Percentiles rank a stretch among this genome's conserved stretches.
phyloP scores from a whole-genome alignment of 2,888 invertebrate species.

The Nematopogon swammerdamellus region DNA sequence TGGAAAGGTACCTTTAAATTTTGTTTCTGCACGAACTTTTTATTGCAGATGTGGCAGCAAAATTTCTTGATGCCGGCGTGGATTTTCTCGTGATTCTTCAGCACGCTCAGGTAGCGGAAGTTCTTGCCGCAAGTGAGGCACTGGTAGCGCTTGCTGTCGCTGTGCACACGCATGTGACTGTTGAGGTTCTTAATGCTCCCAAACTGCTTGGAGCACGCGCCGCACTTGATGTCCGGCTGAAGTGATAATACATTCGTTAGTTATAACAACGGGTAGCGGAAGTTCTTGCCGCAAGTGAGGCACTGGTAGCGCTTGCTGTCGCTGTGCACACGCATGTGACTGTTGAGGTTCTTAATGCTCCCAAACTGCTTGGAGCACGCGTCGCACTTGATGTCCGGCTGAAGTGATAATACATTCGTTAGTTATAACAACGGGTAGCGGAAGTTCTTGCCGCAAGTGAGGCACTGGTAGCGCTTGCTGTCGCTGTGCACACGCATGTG shows the following conservation, averaged over 20 bases:
- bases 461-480: constrained; percentile 26
- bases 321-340: constrained; percentile 29
- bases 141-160: constrained; percentile 21
- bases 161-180: constrained; percentile 30
- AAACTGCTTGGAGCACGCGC: constrained; percentile 33
- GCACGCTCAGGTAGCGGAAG: constrained; percentile 50
- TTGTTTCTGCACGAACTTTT: constrained; percentile 42
- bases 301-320: constrained; percentile 27
- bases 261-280: constrained; percentile 24
- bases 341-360: constrained; percentile 27
- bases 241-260: too few relatives aligned
- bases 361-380: constrained; percentile 37
- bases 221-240: constrained; percentile 21
- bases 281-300: constrained; percentile 39
- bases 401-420: background rate
- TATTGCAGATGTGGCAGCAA: constrained; percentile 67
- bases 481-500: constrained; percentile 30
- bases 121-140: constrained; percentile 42
- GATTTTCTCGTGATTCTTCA: constrained; percentile 69
- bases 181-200: constrained; percentile 29
- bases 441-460: constrained; percentile 38
- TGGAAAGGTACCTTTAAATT: constrained; percentile 35
- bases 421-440: constrained; percentile 23
- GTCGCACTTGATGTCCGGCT: constrained; percentile 21
- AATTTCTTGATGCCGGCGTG: constrained; percentile 68